These are phyloP conservation scores for Pollimyrus isidori DNA, from an alignment of 2,113 vertebrate genomes.

Conservation along the genomic window DNA sequence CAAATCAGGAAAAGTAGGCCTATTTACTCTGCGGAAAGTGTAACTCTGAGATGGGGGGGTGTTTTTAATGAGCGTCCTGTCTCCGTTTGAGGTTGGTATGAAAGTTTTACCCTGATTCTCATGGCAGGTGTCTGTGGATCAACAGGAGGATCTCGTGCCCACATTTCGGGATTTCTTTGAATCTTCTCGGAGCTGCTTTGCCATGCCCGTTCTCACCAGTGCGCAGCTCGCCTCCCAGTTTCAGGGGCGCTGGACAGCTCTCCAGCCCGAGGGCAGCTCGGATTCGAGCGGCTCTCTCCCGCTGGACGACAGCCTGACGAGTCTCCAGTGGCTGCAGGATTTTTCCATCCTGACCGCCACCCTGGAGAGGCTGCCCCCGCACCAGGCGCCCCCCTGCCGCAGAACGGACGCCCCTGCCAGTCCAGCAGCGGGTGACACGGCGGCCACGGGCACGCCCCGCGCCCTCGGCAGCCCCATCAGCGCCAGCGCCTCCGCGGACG, in stretches of 20 bases:
- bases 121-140: background rate
- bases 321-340: constrained; percentile 50
- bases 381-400: background rate
- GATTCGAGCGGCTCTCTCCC: background rate
- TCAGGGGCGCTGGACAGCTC: constrained; percentile 22
- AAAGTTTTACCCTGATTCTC: background rate
- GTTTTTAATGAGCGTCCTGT: background rate
- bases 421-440: constrained; percentile 39
- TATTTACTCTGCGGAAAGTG: background rate
- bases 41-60: background rate
- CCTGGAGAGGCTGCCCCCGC: constrained; percentile 27
- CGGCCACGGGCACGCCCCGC: constrained; percentile 22
- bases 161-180: background rate
- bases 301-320: constrained; percentile 49
- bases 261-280: constrained; percentile 21
- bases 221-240: constrained; percentile 19
- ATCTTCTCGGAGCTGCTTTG: background rate
- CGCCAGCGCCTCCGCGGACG: constrained; percentile 11
- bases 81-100: background rate
- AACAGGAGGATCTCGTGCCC: background rate
- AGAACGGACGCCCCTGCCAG: constrained; percentile 35
- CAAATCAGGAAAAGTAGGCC: background rate
- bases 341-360: constrained; percentile 42
- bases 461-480: constrained; percentile 18
- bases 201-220: constrained; percentile 31